These are phyloP conservation scores for Clavelina lepadiformis DNA, from an alignment of 23 tunicate genomes.

Conservation along the genomic window DNA sequence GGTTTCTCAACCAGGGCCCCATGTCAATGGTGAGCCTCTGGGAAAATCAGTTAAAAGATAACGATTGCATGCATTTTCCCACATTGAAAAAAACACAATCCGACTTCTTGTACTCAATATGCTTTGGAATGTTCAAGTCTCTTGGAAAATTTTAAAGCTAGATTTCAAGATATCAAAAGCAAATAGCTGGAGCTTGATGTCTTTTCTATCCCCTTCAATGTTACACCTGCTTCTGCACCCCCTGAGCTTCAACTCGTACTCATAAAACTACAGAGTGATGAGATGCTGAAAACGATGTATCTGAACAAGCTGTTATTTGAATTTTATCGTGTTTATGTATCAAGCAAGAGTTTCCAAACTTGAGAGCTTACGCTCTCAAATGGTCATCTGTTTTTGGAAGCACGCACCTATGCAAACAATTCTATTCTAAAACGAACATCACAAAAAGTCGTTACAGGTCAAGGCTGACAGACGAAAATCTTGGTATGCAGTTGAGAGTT, in stretches of 20 bases:
- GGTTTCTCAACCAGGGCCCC: too few relatives aligned
- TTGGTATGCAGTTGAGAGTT: constrained; percentile 10
- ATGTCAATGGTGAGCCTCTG: constrained; percentile 43
- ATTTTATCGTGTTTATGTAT: constrained; percentile 42
- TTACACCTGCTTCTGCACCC: constrained; percentile 27
- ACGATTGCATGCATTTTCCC: constrained; percentile 50
- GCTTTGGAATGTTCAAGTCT: constrained; percentile 48
- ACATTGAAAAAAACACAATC: constrained; percentile 58
- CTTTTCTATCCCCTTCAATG: constrained; percentile 52
- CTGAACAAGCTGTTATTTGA: constrained; percentile 36
- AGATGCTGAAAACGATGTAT: constrained; percentile 28
- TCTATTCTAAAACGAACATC: constrained; percentile 38
- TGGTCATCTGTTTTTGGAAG: constrained; percentile 36
- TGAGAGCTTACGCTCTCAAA: constrained; percentile 48
- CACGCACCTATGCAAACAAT: constrained; percentile 32
- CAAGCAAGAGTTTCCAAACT: constrained; percentile 42
- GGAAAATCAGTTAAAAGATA: constrained; percentile 43
- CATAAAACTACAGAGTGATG: constrained; percentile 20
- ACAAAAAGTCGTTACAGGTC: constrained; percentile 36
- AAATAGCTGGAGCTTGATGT: constrained; percentile 62
- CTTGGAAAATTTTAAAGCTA: constrained; percentile 47
- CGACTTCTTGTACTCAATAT: constrained; percentile 46
- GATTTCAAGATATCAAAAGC: constrained; percentile 56
- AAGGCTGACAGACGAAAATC: constrained; percentile 25
- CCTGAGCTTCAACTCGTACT: constrained; percentile 25